Conservation (phyloP, 2,113 vertebrate genomes). For the Anarhynchus alexandrinus region DNA sequence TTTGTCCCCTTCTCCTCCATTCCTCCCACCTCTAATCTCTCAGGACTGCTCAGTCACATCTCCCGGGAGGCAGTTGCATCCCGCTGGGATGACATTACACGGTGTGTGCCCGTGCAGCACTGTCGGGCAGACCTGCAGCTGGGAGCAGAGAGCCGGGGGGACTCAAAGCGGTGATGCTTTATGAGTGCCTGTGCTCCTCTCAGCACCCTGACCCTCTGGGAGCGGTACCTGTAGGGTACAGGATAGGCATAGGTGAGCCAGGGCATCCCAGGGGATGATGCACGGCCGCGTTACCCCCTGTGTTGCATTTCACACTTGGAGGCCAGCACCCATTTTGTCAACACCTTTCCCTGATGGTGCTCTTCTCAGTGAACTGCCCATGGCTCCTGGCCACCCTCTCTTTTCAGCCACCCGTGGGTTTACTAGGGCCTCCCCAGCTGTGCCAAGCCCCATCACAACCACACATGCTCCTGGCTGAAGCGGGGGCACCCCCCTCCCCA, state of each 20-base stretch:
- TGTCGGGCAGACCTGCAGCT: background rate
- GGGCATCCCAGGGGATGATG: background rate
- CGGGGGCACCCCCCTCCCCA: fast-evolving
- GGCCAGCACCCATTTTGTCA: background rate
- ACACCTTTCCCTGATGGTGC: background rate
- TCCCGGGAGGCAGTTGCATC: background rate
- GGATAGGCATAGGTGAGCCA: background rate
- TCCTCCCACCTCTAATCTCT: background rate
- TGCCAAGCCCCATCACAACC: background rate
- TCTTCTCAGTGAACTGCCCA: background rate
- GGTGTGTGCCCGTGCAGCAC: fast-evolving
- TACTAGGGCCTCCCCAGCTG: background rate
- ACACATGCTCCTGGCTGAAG: background rate
- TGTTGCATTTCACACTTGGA: background rate
- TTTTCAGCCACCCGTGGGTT: background rate
- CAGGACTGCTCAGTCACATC: background rate
- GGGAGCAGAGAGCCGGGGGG: background rate
- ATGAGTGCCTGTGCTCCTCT: background rate
- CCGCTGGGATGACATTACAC: fast-evolving
- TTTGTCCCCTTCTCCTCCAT: background rate
- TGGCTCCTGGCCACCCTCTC: background rate
- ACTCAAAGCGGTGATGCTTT: background rate
- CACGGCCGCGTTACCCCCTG: fast-evolving
- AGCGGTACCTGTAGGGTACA: background rate
- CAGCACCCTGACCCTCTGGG: background rate